Evolutionary conservation across 1,140 invertebrate genomes (phyloP), one percentile per base, ranked within the genome.

Genomic region (Macrotrachela quadricornifera): DNA sequence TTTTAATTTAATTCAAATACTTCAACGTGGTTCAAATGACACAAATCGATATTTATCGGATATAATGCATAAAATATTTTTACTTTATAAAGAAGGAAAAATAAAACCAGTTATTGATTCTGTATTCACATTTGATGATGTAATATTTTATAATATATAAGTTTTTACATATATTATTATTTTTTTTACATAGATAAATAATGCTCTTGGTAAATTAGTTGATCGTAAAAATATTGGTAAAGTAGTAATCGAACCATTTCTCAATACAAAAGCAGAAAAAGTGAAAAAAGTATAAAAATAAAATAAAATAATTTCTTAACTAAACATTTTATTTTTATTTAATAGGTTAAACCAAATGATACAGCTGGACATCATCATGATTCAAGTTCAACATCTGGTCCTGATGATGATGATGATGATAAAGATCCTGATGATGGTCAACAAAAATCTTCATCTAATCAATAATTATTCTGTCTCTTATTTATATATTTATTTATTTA

Each of bases 31-130:
- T 61, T 78, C 78, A 15, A 78, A 79, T 49, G 73, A 79, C 37
- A 76, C 39, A 9, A 1, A 17, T 6, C 11, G 36, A 37, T 45
- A 50, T 17, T 18, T 50, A 16, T 6, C 11, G 1, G 41, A 42
- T 6, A 50, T 43, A 21, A 18, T 43, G 8, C 10, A 12, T 10
- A 50, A 50, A 45, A 4, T 50, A 6, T 50, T 41, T 17, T 1
- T 41, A 14, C 15, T 50, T 36, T 41, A 41, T 13, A 11, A 16
- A 13, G 21, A 82, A 50, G 79, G 78, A 21, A 78, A 80, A 65
- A 80, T 87, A 55, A 80, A 80, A 61, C 83, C 83, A 1, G 71
- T 79, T 10, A 74, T 86, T 14, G 83, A 88, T 69, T 85, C 82
- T 38, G 79, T 78, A 39, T 85, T 80, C 78, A 81, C 82, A 13